Evolutionary conservation across 1,140 invertebrate genomes (phyloP).

Genomic region (Rhagoletis zephyria): DNA sequence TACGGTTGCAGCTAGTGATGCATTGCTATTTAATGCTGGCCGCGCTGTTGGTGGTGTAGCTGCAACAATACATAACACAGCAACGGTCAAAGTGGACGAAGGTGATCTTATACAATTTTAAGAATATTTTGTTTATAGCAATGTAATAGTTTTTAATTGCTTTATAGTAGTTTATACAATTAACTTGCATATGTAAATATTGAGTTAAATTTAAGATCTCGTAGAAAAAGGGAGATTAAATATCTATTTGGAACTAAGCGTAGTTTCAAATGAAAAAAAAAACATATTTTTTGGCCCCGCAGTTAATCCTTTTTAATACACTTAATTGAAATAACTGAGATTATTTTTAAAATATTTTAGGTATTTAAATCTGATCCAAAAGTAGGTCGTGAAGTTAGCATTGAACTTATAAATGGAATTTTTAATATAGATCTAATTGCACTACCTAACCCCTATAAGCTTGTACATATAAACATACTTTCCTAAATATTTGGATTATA

Average conservation of each 20-base stretch:
- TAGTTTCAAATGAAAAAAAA: too few relatives aligned
- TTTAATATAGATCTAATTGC: neutral
- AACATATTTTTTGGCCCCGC: too few relatives aligned
- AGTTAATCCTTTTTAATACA: too few relatives aligned
- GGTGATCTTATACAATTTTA: conserved; percentile 75
- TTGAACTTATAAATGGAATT: neutral
- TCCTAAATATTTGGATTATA: too few relatives aligned
- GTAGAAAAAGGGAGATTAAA: too few relatives aligned
- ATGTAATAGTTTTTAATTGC: neutral
- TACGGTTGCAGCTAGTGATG: conserved; percentile 22
- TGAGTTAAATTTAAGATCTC: neutral
- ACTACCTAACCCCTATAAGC: too few relatives aligned
- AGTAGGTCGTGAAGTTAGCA: neutral
- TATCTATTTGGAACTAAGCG: too few relatives aligned
- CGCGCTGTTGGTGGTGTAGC: neutral
- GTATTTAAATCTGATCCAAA: too few relatives aligned
- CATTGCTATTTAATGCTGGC: conserved; percentile 50
- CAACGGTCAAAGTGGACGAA: conserved; percentile 74
- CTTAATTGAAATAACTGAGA: too few relatives aligned
- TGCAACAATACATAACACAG: neutral
- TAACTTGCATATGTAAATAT: conserved; percentile 9
- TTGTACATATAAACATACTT: too few relatives aligned
- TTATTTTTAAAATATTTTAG: too few relatives aligned
- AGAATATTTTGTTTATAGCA: neutral
- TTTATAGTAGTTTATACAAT: neutral